A percentile compares a stretch with the other conserved stretches of the same genome.
These are phyloP conservation scores for Holocentrus rufus DNA, from an alignment of 2,797 vertebrate genomes.

Conservation along the genomic window DNA sequence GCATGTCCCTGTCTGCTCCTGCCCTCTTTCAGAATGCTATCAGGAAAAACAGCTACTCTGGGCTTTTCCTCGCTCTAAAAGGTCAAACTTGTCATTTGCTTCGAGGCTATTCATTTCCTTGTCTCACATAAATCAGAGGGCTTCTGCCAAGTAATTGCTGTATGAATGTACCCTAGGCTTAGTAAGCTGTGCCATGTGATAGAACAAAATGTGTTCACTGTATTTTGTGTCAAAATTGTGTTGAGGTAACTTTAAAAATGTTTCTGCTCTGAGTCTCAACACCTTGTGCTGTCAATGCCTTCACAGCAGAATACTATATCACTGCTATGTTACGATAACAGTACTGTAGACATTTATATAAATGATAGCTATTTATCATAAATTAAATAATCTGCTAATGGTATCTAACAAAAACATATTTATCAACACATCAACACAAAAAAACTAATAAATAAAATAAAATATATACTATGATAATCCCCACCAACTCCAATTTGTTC, in stretches of 20 bases:
- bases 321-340: too few species aligned
- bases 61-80: slow-evolving; percentile 43
- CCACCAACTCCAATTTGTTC: too few species aligned
- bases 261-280: background rate
- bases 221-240: slow-evolving; percentile 4
- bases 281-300: background rate
- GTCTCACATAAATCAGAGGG: slow-evolving; percentile 46
- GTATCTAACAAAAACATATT: too few species aligned
- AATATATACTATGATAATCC: too few species aligned
- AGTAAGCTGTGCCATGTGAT: slow-evolving; percentile 1
- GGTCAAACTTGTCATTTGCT: slow-evolving; percentile 66
- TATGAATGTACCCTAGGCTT: slow-evolving; percentile 25
- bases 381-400: too few species aligned
- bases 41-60: slow-evolving; percentile 12
- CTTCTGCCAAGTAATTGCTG: slow-evolving; percentile 45
- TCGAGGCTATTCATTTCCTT: slow-evolving; percentile 43
- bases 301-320: too few species aligned
- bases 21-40: slow-evolving; percentile 21
- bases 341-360: too few species aligned
- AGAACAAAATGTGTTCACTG: slow-evolving; percentile 14
- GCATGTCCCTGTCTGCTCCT: slow-evolving; percentile 29
- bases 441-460: too few species aligned
- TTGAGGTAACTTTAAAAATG: slow-evolving; percentile 3
- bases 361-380: too few species aligned
- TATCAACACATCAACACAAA: too few species aligned